Conservation (phyloP, 1,140 invertebrate species). For the Glossosoma conforme region DNA sequence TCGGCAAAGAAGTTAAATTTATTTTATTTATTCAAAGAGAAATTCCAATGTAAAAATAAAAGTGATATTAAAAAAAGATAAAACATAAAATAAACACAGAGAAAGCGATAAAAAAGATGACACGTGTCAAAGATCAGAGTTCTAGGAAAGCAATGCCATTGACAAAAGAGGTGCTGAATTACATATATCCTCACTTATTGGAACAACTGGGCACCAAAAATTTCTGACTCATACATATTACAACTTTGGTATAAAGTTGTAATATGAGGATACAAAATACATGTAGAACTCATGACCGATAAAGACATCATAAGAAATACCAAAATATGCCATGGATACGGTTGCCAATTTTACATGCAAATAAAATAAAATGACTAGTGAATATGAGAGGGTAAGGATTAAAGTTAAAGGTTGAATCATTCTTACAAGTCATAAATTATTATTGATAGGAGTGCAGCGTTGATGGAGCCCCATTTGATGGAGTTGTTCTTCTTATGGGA, state of each 20-base stretch:
- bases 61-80: no score
- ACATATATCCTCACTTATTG: no score
- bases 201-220: no score
- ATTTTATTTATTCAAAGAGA: no score
- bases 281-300: neutral
- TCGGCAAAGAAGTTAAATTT: no score
- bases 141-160: no score
- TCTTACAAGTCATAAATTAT: slow-evolving; percentile 27
- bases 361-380: neutral
- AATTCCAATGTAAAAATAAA: no score
- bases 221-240: no score
- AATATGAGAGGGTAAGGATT: neutral
- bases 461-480: slow-evolving; percentile 27
- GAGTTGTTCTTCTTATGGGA: slow-evolving; percentile 19
- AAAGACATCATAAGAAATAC: neutral
- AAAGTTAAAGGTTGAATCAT: neutral
- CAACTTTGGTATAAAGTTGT: neutral
- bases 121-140: no score
- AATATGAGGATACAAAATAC: neutral
- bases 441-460: slow-evolving; percentile 20
- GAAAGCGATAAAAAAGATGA: no score
- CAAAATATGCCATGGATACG: neutral
- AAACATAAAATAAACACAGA: no score
- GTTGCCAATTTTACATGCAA: neutral
- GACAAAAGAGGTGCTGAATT: no score